Evolutionary conservation across 2,113 vertebrate genomes (phyloP).

Genomic region (Probosciger aterrimus): DNA sequence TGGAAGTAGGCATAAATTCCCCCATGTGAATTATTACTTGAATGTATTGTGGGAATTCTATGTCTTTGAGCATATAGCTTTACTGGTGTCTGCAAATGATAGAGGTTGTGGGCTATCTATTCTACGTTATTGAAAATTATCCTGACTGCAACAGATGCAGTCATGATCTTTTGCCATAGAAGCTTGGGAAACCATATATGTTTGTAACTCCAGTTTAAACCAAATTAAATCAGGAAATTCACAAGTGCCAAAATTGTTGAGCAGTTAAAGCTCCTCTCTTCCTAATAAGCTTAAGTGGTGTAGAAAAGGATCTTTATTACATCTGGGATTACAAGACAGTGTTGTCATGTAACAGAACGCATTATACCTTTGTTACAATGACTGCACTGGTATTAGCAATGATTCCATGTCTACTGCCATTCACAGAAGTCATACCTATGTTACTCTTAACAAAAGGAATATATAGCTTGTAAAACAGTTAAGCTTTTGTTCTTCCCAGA

Average conservation of each 20-base stretch:
- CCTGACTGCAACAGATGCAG: not conserved
- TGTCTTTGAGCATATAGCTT: not conserved
- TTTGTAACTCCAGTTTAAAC: not conserved
- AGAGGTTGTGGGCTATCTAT: not conserved
- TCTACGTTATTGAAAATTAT: not conserved
- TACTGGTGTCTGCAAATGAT: not conserved
- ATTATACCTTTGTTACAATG: not conserved
- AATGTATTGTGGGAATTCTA: not conserved
- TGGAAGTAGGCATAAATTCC: not conserved
- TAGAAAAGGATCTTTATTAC: not conserved
- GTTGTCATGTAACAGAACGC: not conserved
- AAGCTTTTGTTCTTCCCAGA: not conserved
- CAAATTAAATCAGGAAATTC: not conserved
- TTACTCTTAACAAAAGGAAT: not conserved
- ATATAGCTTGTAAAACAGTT: not conserved
- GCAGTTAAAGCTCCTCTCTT: not conserved
- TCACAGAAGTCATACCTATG: not conserved
- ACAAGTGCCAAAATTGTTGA: not conserved
- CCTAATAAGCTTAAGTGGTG: not conserved
- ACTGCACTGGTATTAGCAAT: not conserved
- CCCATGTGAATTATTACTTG: not conserved
- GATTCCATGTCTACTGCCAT: not conserved
- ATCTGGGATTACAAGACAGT: not conserved
- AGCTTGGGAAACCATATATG: not conserved
- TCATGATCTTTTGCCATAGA: not conserved